phyloP scores from a whole-genome alignment of 2,797 vertebrate genomes.

The Jordanella pulchra region DNA sequence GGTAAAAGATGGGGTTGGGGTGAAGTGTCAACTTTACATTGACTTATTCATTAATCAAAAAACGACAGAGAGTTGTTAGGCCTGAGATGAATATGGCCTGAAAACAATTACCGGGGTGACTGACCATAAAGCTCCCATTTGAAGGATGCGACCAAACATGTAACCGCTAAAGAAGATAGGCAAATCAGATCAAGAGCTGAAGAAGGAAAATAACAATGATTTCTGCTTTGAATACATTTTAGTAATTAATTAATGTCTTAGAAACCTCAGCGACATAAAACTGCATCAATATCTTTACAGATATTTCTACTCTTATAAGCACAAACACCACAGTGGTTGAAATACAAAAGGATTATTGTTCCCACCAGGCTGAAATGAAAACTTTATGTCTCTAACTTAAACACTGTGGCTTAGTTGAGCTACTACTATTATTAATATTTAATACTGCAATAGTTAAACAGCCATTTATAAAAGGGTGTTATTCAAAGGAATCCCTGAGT shows the following conservation, averaged over 20 bases:
- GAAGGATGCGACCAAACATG: not conserved
- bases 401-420: too few relatives aligned
- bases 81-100: too few relatives aligned
- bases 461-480: too few relatives aligned
- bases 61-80: too few relatives aligned
- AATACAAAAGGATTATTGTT: not conserved
- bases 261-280: not conserved
- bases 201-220: not conserved
- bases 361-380: not conserved
- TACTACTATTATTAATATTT: too few relatives aligned
- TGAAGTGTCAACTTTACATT: too few relatives aligned
- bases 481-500: conserved; percentile 6
- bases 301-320: not conserved
- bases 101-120: not conserved
- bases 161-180: not conserved
- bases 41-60: too few relatives aligned
- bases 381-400: too few relatives aligned
- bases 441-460: too few relatives aligned
- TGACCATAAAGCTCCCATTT: not conserved
- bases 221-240: not conserved
- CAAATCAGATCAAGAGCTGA: not conserved
- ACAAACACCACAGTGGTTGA: not conserved
- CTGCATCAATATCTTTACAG: not conserved
- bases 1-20: too few relatives aligned
- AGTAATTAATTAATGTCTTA: not conserved